These are phyloP conservation scores for Thysanoteuthis rhombus DNA, from an alignment of 2,888 invertebrate genomes.

Conservation along the genomic window DNA sequence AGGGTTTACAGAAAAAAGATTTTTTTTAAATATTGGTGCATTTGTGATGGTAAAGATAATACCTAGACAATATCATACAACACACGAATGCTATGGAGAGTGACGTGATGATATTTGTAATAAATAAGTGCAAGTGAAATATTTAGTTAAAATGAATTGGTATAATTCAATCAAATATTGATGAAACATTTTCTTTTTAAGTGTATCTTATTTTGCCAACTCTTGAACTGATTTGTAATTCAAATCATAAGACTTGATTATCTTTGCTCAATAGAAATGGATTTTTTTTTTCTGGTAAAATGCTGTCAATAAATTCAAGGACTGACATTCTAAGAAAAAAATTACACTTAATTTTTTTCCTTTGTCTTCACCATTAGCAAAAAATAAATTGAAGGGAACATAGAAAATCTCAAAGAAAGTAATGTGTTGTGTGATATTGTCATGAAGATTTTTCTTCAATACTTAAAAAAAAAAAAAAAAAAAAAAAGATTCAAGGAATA, in stretches of 20 bases:
- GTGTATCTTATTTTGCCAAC: too few relatives aligned
- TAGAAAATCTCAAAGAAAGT: background rate
- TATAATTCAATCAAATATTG: background rate
- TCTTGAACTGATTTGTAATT: background rate
- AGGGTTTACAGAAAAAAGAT: background rate
- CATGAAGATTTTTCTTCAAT: background rate
- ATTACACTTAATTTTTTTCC: background rate
- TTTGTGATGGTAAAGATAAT: background rate
- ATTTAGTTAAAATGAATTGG: background rate
- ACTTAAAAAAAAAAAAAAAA: too few relatives aligned
- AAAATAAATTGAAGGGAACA: background rate
- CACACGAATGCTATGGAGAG: background rate
- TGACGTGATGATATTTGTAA: background rate
- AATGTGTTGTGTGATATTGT: background rate
- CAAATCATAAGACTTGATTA: background rate
- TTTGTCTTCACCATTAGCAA: background rate
- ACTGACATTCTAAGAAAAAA: background rate
- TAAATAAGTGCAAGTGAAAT: background rate
- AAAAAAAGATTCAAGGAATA: background rate
- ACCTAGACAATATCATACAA: background rate
- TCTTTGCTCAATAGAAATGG: background rate
- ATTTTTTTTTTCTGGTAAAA: background rate
- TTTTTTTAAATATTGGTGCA: background rate
- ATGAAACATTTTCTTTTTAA: background rate
- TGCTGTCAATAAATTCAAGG: background rate